Percentiles rank a stretch among this genome's conserved stretches.
Evolutionary conservation across 1,140 invertebrate genomes (phyloP).

Genomic region (Heliconius nattereri): DNA sequence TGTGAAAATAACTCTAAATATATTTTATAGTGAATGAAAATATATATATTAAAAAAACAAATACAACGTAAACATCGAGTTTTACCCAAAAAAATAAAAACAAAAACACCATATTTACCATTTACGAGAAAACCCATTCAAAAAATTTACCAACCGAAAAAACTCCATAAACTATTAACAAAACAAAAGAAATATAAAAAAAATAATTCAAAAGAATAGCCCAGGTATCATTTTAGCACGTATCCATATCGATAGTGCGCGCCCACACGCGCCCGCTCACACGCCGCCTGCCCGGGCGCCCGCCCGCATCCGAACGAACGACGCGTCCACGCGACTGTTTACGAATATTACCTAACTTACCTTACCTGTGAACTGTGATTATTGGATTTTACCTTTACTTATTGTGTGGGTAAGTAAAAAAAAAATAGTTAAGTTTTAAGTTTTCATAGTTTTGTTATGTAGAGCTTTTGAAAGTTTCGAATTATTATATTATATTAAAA

Average conservation of each 20-base stretch:
- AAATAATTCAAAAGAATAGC: background rate
- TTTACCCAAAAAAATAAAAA: too few species aligned
- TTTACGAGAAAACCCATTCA: background rate
- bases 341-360: constrained; percentile 45
- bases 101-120: background rate
- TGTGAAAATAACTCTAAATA: too few species aligned
- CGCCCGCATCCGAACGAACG: constrained; percentile 76
- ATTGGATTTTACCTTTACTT: constrained; percentile 53
- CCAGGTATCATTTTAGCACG: background rate
- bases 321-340: constrained; percentile 64
- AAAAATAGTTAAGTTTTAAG: background rate
- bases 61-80: too few species aligned
- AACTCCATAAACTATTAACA: background rate
- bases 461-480: background rate
- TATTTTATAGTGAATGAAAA: too few species aligned
- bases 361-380: constrained; percentile 43
- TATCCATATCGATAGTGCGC: constrained; percentile 32
- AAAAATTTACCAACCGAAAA: background rate
- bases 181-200: background rate
- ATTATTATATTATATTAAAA: too few species aligned
- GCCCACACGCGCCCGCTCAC: constrained; percentile 31
- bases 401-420: background rate
- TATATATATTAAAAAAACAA: too few species aligned
- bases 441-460: background rate
- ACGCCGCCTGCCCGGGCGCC: constrained; percentile 65